These are phyloP conservation scores for Sphaerophoria rueppellii DNA, from an alignment of 2,888 invertebrate genomes.

Conservation along the genomic window DNA sequence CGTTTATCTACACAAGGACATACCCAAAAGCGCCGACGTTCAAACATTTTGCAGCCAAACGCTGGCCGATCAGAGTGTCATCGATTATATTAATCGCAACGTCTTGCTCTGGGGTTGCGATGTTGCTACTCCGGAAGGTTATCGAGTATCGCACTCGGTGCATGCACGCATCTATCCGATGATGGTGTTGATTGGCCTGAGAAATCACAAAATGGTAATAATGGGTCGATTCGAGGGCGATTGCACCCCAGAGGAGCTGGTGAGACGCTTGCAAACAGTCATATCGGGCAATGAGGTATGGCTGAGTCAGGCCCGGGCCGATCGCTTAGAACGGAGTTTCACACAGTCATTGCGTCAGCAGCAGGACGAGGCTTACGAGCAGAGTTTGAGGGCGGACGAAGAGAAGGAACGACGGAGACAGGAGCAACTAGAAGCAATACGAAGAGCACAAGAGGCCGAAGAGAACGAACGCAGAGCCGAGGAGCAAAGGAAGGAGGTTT, in stretches of 20 bases:
- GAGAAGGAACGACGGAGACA: slow-evolving; percentile 92
- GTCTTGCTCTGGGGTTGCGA: slow-evolving; percentile 98
- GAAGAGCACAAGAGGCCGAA: slow-evolving; percentile 83
- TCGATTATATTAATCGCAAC: slow-evolving; percentile 91
- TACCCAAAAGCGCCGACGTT: slow-evolving; percentile 81
- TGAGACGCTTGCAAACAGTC: slow-evolving; percentile 88
- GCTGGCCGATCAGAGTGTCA: slow-evolving; percentile 87
- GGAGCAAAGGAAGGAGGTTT: slow-evolving; percentile 83
- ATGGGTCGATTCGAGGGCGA: slow-evolving; percentile 95
- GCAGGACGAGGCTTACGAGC: slow-evolving; percentile 97
- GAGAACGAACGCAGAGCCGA: slow-evolving; percentile 83
- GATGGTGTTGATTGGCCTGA: slow-evolving; percentile 93
- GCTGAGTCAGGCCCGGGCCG: slow-evolving; percentile 92
- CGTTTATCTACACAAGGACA: slow-evolving; percentile 96
- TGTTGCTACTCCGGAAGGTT: slow-evolving; percentile 94
- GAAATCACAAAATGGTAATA: slow-evolving; percentile 96
- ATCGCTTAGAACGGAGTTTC: slow-evolving; percentile 91
- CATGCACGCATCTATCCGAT: slow-evolving; percentile 93
- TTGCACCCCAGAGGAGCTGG: slow-evolving; percentile 87
- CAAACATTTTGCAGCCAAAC: slow-evolving; percentile 85
- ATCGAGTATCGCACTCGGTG: slow-evolving; percentile 94
- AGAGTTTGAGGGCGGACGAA: slow-evolving; percentile 95
- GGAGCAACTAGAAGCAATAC: slow-evolving; percentile 84
- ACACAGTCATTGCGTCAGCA: slow-evolving; percentile 93
- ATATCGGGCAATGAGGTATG: slow-evolving; percentile 94